phyloP scores from a whole-genome alignment of 2,113 vertebrate genomes.

The Oophaga pumilio region DNA sequence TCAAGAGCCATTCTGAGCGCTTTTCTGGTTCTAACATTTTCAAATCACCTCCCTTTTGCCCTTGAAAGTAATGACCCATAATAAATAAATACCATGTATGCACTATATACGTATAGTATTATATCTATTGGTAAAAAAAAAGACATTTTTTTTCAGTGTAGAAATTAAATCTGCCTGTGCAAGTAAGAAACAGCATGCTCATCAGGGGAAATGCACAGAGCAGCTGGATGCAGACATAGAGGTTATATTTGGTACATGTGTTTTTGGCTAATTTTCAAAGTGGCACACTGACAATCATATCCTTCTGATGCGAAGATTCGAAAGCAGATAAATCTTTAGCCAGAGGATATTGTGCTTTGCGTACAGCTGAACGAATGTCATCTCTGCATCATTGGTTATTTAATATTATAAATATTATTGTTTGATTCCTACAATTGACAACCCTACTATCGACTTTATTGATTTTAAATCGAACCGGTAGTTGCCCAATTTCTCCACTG shows the following conservation, averaged over 20 bases:
- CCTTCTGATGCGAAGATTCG: constrained; percentile 19
- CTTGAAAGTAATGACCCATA: neutral
- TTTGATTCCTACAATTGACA: neutral
- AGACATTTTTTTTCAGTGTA: neutral
- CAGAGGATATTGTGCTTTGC: constrained; percentile 16
- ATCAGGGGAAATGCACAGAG: neutral
- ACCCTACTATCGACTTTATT: neutral
- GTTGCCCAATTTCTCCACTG: neutral
- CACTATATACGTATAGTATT: neutral
- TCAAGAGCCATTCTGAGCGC: neutral
- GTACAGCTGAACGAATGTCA: neutral
- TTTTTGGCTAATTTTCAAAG: constrained; percentile 36
- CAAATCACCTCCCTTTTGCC: neutral
- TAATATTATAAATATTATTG: neutral
- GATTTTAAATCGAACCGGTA: neutral
- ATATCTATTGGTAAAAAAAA: neutral
- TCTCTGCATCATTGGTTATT: neutral
- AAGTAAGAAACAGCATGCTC: constrained; percentile 12
- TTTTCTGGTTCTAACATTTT: neutral
- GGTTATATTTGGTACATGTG: constrained; percentile 31
- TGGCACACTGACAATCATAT: constrained; percentile 27
- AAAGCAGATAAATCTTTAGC: constrained; percentile 1
- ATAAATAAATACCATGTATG: neutral
- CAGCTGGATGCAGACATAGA: constrained; percentile 20
- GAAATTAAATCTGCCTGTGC: constrained; percentile 9